Base-by-base conservation (phyloP, 2,797 vertebrate species). In the Oophaga sylvatica region DNA sequence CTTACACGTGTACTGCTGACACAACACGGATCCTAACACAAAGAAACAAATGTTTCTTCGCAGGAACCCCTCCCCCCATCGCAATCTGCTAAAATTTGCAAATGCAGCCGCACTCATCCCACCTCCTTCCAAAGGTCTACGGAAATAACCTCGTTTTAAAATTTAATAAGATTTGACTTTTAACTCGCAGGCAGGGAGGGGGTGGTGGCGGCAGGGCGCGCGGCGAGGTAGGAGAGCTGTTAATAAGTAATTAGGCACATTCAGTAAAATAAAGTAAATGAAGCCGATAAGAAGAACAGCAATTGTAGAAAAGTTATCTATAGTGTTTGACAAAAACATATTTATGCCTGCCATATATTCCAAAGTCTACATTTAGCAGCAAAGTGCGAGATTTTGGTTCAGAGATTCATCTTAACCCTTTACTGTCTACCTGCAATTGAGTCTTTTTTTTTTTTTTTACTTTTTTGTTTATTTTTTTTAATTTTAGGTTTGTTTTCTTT, bases 111-210 rank as follows among this genome's bases (percentile, higher is more conserved):
- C 70, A 65, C 87, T 81, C 59, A 84, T 41, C 77, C 83, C 87
- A 85, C 87, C 87, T 88, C 87, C 87, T 88, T 85, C 87, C 87
- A 88, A 88, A 88, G 87, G 87, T 88, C 87, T 85, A 53, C 68
- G 83, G 87, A 88, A 88, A 88, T 88, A 88, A 85, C 87, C 87
- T 88, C 83, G 83, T 82, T 88, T 88, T 88, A 88, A 88, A 88
- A 88, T 88, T 88, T 88, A 88, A 88, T 88, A 88, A 88, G 87
- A 88, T 88, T 88, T 88, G 87, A 88, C 87, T 88, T 88, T 88
- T 88, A 88, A 88, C 87, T 88, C 70, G 5, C 83, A 88, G 83
- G 83, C 53, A 56, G 56, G 17, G 41, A 73, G 59, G 65, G 73
- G 41, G 19, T 41, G 5, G 67, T 11, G 26, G 65, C 20, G 57